Evolutionary conservation across 2,888 invertebrate species (phyloP).

Genomic region (Philonicus albiceps): DNA sequence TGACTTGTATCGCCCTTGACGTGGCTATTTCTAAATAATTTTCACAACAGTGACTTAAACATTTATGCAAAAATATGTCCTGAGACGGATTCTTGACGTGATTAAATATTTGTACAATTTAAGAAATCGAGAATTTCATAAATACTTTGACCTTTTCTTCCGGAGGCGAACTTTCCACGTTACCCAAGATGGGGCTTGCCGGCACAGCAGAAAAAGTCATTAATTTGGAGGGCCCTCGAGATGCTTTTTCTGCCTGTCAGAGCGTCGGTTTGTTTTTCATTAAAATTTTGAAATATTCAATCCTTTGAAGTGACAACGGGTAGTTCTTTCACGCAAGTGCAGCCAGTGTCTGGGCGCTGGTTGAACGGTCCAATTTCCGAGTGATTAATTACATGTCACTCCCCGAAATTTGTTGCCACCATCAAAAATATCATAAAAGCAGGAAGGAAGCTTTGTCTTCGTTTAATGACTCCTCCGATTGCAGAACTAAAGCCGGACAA

Average conservation of each 20-base stretch:
- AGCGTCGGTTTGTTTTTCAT: not conserved
- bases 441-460: not conserved
- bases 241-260: not conserved
- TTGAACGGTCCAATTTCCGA: not conserved
- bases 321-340: not conserved
- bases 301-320: not conserved
- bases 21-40: not conserved
- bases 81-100: not conserved
- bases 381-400: not conserved
- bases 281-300: not conserved
- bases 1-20: not conserved
- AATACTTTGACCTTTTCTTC: not conserved
- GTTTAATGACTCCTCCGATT: not conserved
- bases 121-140: not conserved
- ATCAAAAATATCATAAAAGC: not conserved
- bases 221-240: not conserved
- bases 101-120: not conserved
- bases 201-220: not conserved
- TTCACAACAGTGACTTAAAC: not conserved
- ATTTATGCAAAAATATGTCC: not conserved
- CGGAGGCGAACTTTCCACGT: not conserved
- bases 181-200: not conserved
- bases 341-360: not conserved
- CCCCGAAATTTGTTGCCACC: not conserved
- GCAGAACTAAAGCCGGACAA: not conserved